A percentile compares a stretch with the other conserved stretches of the same genome.
Conservation (phyloP, 2,888 invertebrate species). For the Tortrix viridana region DNA sequence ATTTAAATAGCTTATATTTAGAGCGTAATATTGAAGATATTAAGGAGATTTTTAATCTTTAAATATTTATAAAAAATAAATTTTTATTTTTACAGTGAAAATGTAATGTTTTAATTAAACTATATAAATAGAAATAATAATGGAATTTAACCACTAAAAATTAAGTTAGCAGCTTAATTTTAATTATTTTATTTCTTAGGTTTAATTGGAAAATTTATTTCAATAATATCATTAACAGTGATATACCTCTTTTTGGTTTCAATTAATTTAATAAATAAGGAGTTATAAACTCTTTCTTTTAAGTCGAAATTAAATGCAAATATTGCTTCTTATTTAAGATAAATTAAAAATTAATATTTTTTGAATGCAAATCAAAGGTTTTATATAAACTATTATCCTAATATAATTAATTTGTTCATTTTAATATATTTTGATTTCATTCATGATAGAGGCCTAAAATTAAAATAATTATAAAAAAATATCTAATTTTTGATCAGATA, state of each 20-base stretch:
- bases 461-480: slow-evolving; percentile 81
- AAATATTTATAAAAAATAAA: slow-evolving; percentile 60
- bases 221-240: slow-evolving; percentile 87
- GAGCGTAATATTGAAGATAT: slow-evolving; percentile 74
- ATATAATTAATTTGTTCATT: slow-evolving; percentile 63
- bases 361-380: slow-evolving; percentile 75
- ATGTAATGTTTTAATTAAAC: slow-evolving; percentile 87
- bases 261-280: slow-evolving; percentile 83
- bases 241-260: slow-evolving; percentile 86
- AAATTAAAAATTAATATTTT: slow-evolving; percentile 66
- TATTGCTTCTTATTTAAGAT: slow-evolving; percentile 84
- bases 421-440: slow-evolving; percentile 74
- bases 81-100: slow-evolving; percentile 86
- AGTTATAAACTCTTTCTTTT: slow-evolving; percentile 74
- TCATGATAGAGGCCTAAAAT: slow-evolving; percentile 72
- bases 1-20: slow-evolving; percentile 69
- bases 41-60: slow-evolving; percentile 63
- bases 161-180: slow-evolving; percentile 87
- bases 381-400: slow-evolving; percentile 69
- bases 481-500: slow-evolving; percentile 60
- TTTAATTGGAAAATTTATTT: slow-evolving; percentile 80
- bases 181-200: slow-evolving; percentile 78
- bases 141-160: slow-evolving; percentile 77
- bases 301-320: slow-evolving; percentile 77
- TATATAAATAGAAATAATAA: slow-evolving; percentile 85